These are phyloP conservation scores for Sebastes ruberrimus DNA, from an alignment of 2,797 vertebrate genomes.

Conservation along the genomic window DNA sequence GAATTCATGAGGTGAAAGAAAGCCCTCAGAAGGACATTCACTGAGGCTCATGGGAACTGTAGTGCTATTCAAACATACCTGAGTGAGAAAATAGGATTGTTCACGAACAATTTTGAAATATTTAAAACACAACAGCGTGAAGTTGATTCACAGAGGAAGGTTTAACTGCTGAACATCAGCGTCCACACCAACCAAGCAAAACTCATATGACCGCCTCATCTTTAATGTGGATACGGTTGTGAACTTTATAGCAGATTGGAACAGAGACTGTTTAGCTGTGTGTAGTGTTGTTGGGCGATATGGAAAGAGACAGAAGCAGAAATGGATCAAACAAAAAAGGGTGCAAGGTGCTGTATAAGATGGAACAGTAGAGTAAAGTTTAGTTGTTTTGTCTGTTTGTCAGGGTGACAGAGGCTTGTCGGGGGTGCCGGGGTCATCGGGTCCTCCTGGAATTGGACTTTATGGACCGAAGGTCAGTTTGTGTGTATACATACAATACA, in stretches of 20 bases:
- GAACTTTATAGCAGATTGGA: background rate
- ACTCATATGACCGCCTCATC: background rate
- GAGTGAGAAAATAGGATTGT: background rate
- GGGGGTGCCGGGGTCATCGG: conserved; percentile 79
- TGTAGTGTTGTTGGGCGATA: background rate
- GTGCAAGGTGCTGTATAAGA: background rate
- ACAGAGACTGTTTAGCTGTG: background rate
- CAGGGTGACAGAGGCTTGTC: conserved; percentile 85
- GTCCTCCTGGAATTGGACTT: conserved; percentile 75
- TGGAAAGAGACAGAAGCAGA: background rate
- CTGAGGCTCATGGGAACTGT: background rate
- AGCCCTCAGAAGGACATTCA: background rate
- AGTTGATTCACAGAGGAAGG: background rate
- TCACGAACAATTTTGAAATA: background rate
- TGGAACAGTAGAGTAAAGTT: background rate
- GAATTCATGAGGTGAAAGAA: background rate
- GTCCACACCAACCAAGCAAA: background rate
- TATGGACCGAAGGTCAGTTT: conserved; percentile 85
- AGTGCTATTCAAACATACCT: background rate
- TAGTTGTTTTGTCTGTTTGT: conserved; percentile 19
- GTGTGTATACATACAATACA: background rate
- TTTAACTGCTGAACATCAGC: background rate
- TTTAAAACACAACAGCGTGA: background rate
- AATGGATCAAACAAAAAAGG: background rate
- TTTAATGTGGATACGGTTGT: background rate